These are phyloP conservation scores for Echeneis naucrates DNA, from an alignment of 2,797 vertebrate species.

Conservation along the genomic window DNA sequence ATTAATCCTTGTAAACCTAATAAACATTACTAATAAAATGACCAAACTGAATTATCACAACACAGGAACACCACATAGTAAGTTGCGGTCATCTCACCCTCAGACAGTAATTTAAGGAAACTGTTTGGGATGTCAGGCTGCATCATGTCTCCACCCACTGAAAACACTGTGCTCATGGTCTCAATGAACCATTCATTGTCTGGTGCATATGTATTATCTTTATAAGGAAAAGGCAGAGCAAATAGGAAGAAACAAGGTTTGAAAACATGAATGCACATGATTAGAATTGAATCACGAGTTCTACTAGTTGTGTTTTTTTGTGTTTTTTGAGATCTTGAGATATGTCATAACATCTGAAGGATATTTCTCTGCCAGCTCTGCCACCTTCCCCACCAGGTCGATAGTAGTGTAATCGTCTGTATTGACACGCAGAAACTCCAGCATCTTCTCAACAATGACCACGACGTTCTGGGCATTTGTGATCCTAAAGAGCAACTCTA, in stretches of 20 bases:
- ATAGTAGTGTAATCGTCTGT: slow-evolving; percentile 91
- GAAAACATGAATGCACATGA: background rate
- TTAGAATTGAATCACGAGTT: background rate
- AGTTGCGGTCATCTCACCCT: slow-evolving; percentile 84
- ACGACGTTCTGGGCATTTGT: slow-evolving; percentile 94
- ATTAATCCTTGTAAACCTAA: background rate
- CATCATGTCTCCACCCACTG: slow-evolving; percentile 91
- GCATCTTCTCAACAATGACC: slow-evolving; percentile 97
- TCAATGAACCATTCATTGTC: slow-evolving; percentile 97
- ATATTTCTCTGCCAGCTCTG: slow-evolving; percentile 99
- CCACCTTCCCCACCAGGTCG: slow-evolving; percentile 93
- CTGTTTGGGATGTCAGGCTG: slow-evolving; percentile 93
- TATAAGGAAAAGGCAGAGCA: slow-evolving; percentile 85
- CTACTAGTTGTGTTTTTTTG: background rate
- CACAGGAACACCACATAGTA: background rate
- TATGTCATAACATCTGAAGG: slow-evolving; percentile 79
- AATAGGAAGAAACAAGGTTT: background rate
- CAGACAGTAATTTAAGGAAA: slow-evolving; percentile 92
- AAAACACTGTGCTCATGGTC: slow-evolving; percentile 96
- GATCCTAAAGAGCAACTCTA: slow-evolving; percentile 96
- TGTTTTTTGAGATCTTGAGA: too few species aligned
- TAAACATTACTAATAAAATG: background rate
- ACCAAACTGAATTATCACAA: background rate
- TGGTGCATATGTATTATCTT: slow-evolving; percentile 90
- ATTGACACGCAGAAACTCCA: slow-evolving; percentile 90